A percentile compares a stretch with the other conserved stretches of the same genome.
These are phyloP conservation scores for Corydoras maculifer DNA, from an alignment of 2,113 vertebrate species.

Conservation along the genomic window DNA sequence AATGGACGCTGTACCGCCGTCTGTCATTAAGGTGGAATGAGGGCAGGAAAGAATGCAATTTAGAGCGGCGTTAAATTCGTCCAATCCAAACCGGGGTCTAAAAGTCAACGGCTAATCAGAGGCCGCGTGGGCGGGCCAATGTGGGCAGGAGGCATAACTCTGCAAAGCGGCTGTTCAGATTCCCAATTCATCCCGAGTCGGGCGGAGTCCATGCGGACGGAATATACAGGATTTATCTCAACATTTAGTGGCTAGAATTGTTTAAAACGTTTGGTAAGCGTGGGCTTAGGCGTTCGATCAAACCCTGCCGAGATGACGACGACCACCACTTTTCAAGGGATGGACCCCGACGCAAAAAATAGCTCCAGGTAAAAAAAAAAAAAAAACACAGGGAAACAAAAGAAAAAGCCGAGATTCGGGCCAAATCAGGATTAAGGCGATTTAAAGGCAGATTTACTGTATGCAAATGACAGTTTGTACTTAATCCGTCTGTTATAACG, in stretches of 20 bases:
- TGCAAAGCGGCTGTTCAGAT: constrained; percentile 37
- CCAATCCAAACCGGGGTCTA: constrained; percentile 50
- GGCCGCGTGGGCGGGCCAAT: constrained; percentile 47
- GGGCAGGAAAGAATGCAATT: constrained; percentile 11
- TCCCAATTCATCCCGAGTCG: constrained; percentile 53
- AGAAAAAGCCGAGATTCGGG: constrained; percentile 57
- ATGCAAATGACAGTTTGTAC: background rate
- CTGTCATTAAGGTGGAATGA: constrained; percentile 18
- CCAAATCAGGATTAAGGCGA: constrained; percentile 8
- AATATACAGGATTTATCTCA: constrained; percentile 20
- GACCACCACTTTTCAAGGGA: constrained; percentile 85
- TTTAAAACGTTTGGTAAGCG: background rate
- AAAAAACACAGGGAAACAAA: constrained; percentile 59
- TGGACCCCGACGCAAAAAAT: constrained; percentile 86
- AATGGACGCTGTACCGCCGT: constrained; percentile 29
- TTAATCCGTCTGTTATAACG: background rate
- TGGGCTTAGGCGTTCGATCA: constrained; percentile 7
- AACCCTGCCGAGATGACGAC: constrained; percentile 77
- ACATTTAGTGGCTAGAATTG: constrained; percentile 15
- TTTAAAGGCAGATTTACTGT: background rate
- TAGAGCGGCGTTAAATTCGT: constrained; percentile 35
- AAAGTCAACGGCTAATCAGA: constrained; percentile 55
- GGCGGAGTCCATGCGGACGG: constrained; percentile 60
- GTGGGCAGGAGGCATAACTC: constrained; percentile 54
- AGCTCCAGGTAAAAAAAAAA: constrained; percentile 82